Conservation (phyloP, 35 echinoderm and acorn worm genomes). For the Ptychodera flava region DNA sequence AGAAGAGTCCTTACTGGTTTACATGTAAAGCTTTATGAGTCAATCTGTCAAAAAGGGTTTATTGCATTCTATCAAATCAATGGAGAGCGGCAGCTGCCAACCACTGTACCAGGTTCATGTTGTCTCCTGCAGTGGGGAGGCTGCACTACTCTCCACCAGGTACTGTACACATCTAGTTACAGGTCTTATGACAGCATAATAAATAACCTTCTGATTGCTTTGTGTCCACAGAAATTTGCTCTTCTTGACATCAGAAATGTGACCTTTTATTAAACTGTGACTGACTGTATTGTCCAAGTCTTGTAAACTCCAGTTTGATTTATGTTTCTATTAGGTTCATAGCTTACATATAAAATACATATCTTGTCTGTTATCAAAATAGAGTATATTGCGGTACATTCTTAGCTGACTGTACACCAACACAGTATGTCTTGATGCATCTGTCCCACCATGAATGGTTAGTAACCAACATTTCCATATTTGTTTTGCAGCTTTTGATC, state of each 20-base stretch:
- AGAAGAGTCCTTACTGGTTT: too few relatives aligned
- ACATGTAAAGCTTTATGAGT: neutral
- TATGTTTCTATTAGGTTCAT: neutral
- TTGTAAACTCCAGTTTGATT: neutral
- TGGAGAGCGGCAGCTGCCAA: neutral
- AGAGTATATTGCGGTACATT: neutral
- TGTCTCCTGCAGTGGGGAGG: too few relatives aligned
- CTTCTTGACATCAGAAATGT: neutral
- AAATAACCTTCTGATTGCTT: neutral
- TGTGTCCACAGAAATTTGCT: neutral
- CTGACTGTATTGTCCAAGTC: neutral
- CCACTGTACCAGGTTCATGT: neutral
- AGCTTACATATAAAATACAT: neutral
- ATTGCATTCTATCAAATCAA: neutral
- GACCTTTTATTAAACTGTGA: neutral
- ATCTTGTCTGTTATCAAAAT: neutral
- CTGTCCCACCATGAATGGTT: neutral
- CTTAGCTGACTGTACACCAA: neutral
- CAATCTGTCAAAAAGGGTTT: neutral
- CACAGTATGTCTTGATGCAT: neutral
- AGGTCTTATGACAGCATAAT: neutral
- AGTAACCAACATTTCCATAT: too few relatives aligned
- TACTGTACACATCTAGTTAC: neutral
- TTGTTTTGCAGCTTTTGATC: too few relatives aligned
- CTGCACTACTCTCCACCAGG: neutral